These are phyloP conservation scores for Datnioides undecimradiatus DNA, from an alignment of 2,113 vertebrate species.

Conservation along the genomic window DNA sequence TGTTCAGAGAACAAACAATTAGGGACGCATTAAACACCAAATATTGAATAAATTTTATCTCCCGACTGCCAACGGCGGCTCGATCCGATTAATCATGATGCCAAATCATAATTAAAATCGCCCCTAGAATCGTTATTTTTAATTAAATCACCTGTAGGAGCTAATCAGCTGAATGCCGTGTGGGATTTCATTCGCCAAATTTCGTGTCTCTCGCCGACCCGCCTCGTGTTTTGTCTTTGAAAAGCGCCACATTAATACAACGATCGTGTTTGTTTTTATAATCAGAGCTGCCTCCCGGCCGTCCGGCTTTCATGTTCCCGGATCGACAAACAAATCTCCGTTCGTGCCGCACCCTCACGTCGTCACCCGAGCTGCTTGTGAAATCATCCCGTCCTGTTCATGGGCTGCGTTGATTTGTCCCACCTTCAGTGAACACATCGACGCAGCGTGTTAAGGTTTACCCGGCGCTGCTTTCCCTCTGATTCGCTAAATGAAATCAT, in stretches of 20 bases:
- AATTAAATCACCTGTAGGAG: background rate
- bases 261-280: background rate
- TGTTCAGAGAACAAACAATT: background rate
- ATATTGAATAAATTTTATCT: background rate
- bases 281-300: too few relatives aligned
- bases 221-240: background rate
- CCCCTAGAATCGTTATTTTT: background rate
- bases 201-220: background rate
- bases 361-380: background rate
- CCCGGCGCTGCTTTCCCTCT: slow-evolving; percentile 3
- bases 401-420: slow-evolving; percentile 33
- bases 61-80: background rate
- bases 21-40: background rate
- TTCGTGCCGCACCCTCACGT: background rate
- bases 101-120: background rate
- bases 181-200: background rate
- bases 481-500: slow-evolving; percentile 36
- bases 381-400: slow-evolving; percentile 4
- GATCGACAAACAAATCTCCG: background rate
- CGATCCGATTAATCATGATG: background rate
- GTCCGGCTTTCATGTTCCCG: background rate
- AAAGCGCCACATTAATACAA: background rate
- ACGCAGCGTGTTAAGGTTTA: slow-evolving; percentile 5
- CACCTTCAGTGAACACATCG: background rate
- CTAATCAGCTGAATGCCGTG: background rate